Conservation (phyloP, 1,140 invertebrate genomes). For the Neotoxoptera formosana region DNA sequence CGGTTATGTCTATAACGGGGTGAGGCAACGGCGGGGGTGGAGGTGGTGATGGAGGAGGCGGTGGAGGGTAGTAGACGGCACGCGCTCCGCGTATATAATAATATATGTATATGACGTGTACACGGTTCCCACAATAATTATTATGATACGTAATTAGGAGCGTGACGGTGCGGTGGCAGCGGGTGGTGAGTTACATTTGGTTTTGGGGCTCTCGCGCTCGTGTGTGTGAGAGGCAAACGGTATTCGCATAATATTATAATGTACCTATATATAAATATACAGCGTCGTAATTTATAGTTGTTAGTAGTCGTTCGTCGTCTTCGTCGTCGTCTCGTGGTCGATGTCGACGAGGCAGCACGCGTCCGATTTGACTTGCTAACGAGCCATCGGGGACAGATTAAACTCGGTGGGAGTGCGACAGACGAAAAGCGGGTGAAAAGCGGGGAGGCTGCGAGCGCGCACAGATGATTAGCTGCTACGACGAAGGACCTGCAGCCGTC, state of each 20-base stretch:
- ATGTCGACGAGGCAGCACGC: conserved; percentile 23
- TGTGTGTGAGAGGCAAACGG: not conserved
- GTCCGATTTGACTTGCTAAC: conserved; percentile 56
- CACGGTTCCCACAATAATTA: conserved; percentile 40
- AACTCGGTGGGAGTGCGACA: no score
- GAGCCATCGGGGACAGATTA: conserved; percentile 49
- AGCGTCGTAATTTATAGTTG: not conserved
- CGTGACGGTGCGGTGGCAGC: not conserved
- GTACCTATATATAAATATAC: not conserved
- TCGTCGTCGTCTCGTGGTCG: not conserved
- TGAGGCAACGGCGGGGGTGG: not conserved
- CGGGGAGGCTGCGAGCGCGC: not conserved
- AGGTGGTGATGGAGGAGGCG: not conserved
- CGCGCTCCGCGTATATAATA: not conserved
- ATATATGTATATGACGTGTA: not conserved
- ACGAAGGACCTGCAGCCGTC: not conserved
- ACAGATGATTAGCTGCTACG: conserved; percentile 19
- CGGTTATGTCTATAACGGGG: not conserved
- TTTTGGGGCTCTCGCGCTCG: not conserved
- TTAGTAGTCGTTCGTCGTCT: not conserved
- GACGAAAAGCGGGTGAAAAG: not conserved
- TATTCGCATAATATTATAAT: not conserved
- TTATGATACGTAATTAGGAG: conserved; percentile 30
- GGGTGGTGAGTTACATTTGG: not conserved
- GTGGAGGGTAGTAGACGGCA: not conserved